Conservation (phyloP, 2,888 invertebrate species). For the Buathra laborator region DNA sequence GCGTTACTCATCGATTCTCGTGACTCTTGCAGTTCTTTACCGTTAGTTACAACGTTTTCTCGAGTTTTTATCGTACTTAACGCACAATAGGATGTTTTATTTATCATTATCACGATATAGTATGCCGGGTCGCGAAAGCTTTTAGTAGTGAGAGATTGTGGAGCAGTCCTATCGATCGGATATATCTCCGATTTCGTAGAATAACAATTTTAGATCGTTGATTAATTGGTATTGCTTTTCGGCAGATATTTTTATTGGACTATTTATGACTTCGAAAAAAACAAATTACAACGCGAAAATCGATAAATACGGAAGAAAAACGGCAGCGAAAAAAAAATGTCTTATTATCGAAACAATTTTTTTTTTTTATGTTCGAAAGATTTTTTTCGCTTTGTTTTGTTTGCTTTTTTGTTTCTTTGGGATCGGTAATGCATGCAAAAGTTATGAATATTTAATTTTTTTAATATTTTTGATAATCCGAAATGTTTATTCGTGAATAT, state of each 20-base stretch:
- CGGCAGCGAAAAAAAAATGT: too few species aligned
- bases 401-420: too few species aligned
- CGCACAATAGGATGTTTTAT: background rate
- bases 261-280: too few species aligned
- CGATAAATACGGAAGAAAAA: too few species aligned
- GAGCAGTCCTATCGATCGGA: background rate
- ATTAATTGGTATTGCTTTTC: background rate
- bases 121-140: background rate
- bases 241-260: too few species aligned
- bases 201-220: background rate
- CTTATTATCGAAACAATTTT: too few species aligned
- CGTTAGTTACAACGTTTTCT: conserved; percentile 19
- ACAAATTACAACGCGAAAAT: too few species aligned
- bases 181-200: background rate
- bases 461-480: background rate
- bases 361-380: too few species aligned
- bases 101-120: conserved; percentile 28
- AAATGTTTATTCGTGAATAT: background rate
- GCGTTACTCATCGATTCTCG: background rate
- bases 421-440: too few species aligned
- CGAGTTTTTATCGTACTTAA: conserved; percentile 18
- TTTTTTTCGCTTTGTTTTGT: too few species aligned
- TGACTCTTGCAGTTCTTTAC: background rate
- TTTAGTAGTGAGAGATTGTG: background rate
- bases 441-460: background rate